Evolutionary conservation across 2,888 invertebrate species (phyloP), one percentile per base, ranked within the genome.

Genomic region (Leptopilina myrica): DNA sequence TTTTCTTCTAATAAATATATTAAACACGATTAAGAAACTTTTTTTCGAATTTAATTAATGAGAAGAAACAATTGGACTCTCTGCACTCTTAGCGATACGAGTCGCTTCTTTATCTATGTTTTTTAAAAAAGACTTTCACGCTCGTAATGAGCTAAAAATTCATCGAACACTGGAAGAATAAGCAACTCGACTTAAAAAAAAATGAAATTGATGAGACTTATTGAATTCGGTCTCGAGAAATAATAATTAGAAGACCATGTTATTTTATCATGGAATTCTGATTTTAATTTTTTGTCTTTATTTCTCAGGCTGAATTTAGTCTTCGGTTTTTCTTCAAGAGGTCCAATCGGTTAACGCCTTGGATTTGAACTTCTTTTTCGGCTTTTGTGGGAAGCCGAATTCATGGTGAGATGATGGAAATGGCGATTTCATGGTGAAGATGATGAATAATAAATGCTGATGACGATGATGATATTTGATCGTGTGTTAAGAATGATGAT

Each of bases 401-500:
- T 80, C 81, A 73, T 80, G 66, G 82, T 84, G 79, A 33, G 5
- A 33, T 33, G 33, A 33, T 33, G 33, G 33, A 33, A 33, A 33
- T 33, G 33, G 2, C 33, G 33, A 33, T 33, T 33, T 33, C 33
- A 33, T 33, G 33, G 33, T 33, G 33, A 33, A 33, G 33, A 33
- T 33, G 33, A 33, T 33, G 5, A 33, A 33, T 33, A 33, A 1
- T 20, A 20, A 20, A 79, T 26, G 78, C 78, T 79, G 79, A 81
- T 75, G 76, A 33, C 65, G 65, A 75, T 83, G 80, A 79, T 26
- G 76, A 78, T 81, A 79, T 79, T 20, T 75, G 78, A 56, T 69
- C 4, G 78, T 26, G 76, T 81, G 81, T 79, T 75, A 69, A 56
- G 1, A 11, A 81, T 75, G 76, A 33, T 69, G 69, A 43, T 43